Conservation (phyloP, 1,140 invertebrate species). For the Diorhabda elongata region DNA sequence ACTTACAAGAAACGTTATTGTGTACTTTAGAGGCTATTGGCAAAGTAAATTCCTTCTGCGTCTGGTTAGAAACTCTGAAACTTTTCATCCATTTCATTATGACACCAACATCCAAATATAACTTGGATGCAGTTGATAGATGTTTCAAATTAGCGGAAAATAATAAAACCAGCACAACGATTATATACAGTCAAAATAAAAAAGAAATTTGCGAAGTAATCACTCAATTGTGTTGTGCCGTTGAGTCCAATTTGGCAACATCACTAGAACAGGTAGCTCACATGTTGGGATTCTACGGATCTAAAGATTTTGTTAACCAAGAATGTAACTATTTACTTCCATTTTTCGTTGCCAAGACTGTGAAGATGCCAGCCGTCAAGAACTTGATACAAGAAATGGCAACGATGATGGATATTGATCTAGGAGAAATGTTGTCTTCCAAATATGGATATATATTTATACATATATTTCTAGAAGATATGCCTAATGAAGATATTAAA, state of each 20-base stretch:
- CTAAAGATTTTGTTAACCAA: slow-evolving; percentile 57
- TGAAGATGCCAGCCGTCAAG: slow-evolving; percentile 51
- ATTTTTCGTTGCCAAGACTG: slow-evolving; percentile 55
- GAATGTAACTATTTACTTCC: slow-evolving; percentile 58
- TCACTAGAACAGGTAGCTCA: slow-evolving; percentile 51
- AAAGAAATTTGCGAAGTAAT: slow-evolving; percentile 59
- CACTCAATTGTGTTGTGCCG: slow-evolving; percentile 52
- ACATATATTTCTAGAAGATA: slow-evolving; percentile 59
- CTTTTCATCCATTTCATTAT: slow-evolving; percentile 62
- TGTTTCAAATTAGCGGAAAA: slow-evolving; percentile 57
- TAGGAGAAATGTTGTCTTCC: slow-evolving; percentile 55
- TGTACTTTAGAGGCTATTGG: slow-evolving; percentile 54
- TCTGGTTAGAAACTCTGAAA: slow-evolving; percentile 54
- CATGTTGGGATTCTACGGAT: slow-evolving; percentile 57
- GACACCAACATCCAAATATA: slow-evolving; percentile 58
- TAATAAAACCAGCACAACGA: slow-evolving; percentile 55
- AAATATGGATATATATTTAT: slow-evolving; percentile 63
- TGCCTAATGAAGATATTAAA: slow-evolving; percentile 48
- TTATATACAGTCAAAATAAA: slow-evolving; percentile 64
- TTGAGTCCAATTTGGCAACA: slow-evolving; percentile 47
- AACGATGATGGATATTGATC: slow-evolving; percentile 53
- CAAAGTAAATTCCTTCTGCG: slow-evolving; percentile 45
- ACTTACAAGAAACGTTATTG: slow-evolving; percentile 53
- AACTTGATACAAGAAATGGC: slow-evolving; percentile 59
- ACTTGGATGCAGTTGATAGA: slow-evolving; percentile 56